phyloP scores from a whole-genome alignment of 2,113 vertebrate species.

The Mastomys natalensis region DNA sequence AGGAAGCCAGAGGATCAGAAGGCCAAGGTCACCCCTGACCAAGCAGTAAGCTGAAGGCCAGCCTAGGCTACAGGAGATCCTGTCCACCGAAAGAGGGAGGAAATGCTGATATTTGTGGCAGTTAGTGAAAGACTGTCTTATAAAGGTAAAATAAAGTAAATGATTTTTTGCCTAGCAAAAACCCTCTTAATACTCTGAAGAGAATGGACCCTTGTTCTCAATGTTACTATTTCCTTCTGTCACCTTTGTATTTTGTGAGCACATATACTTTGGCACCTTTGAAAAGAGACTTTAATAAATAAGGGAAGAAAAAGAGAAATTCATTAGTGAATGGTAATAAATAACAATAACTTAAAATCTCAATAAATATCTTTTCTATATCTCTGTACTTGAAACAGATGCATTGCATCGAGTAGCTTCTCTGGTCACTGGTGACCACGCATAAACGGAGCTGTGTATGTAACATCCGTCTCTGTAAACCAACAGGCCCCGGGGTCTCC shows the following conservation, averaged over 20 bases:
- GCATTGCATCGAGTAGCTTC: conserved; percentile 92
- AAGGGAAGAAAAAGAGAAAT: conserved; percentile 92
- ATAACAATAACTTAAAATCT: conserved; percentile 99
- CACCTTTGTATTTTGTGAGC: conserved; percentile 82
- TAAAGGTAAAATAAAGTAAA: conserved; percentile 93
- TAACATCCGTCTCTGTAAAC: conserved; percentile 89
- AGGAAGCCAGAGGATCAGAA: neutral
- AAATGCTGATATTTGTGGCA: conserved; percentile 59
- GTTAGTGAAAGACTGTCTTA: conserved; percentile 72
- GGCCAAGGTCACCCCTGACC: neutral
- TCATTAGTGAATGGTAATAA: conserved; percentile 97
- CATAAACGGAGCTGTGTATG: conserved; percentile 86
- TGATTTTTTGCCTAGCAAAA: conserved; percentile 89
- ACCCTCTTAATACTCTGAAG: conserved; percentile 83
- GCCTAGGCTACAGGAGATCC: neutral
- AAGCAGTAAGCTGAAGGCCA: neutral
- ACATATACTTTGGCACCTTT: conserved; percentile 94
- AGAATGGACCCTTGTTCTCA: conserved; percentile 86
- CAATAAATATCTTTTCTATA: conserved; percentile 98
- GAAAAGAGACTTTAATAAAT: conserved; percentile 94
- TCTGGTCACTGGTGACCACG: conserved; percentile 88
- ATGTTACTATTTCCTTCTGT: conserved; percentile 81
- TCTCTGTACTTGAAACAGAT: conserved; percentile 92
- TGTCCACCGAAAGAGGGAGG: neutral
- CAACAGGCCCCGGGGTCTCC: conserved; percentile 72